Evolutionary conservation across 2,888 invertebrate species (phyloP).

Genomic region (Mechanitis mazaeus): DNA sequence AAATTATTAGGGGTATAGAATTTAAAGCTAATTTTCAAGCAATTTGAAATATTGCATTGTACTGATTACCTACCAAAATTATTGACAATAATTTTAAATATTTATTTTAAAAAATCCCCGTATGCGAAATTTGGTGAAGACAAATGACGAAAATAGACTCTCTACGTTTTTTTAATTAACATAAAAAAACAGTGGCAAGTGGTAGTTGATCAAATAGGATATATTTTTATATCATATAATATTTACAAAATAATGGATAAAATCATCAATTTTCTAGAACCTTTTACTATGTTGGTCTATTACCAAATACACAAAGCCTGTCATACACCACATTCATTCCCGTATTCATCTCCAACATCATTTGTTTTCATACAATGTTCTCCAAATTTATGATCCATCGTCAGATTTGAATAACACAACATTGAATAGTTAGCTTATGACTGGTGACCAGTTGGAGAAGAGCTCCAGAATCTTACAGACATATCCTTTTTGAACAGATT

Average conservation of each 20-base stretch:
- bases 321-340: slow-evolving; percentile 27
- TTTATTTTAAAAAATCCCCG: no score
- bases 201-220: no score
- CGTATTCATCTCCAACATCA: slow-evolving; percentile 43
- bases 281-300: slow-evolving; percentile 9
- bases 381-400: slow-evolving; percentile 71
- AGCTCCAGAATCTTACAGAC: slow-evolving; percentile 37
- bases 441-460: slow-evolving; percentile 43
- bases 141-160: no score
- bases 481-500: slow-evolving; percentile 35
- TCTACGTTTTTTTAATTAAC: no score
- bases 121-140: no score
- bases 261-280: slow-evolving; percentile 8
- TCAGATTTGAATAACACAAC: slow-evolving; percentile 62
- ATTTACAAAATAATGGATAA: not conserved
- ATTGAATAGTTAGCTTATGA: slow-evolving; percentile 64
- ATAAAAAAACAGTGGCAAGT: no score
- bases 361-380: slow-evolving; percentile 68
- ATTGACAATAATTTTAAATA: no score
- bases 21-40: no score
- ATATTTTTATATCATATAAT: no score
- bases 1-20: no score
- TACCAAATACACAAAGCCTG: slow-evolving; percentile 26
- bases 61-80: no score
- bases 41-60: no score